A percentile compares a stretch with the other conserved stretches of the same genome.
These are phyloP conservation scores for Tetrax tetrax DNA, from an alignment of 2,113 vertebrate genomes.

Conservation along the genomic window DNA sequence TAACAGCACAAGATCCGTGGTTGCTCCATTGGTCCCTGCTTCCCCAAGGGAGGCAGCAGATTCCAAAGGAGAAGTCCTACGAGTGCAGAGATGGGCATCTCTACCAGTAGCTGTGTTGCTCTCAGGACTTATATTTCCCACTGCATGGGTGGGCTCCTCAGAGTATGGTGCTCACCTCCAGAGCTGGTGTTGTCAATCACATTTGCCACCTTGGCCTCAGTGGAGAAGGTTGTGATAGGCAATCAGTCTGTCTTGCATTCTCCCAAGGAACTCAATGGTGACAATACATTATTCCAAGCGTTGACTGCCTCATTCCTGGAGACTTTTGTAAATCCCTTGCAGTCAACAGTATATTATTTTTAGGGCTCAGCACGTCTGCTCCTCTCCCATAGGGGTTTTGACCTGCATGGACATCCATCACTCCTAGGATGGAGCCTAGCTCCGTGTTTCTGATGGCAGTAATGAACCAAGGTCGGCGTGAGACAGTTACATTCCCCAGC, in stretches of 20 bases:
- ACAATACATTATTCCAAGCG: background rate
- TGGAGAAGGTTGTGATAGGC: background rate
- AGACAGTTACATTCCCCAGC: background rate
- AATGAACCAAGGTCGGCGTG: rapidly evolving
- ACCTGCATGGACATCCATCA: background rate
- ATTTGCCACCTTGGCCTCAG: background rate
- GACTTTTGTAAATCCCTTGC: background rate
- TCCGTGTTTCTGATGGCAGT: background rate
- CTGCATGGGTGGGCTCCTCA: background rate
- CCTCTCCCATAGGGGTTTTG: background rate
- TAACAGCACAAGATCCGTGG: background rate
- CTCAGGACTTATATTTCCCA: rapidly evolving
- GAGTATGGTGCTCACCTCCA: background rate
- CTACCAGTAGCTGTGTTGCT: background rate
- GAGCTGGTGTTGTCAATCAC: background rate
- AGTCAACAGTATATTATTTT: background rate
- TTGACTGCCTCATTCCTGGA: background rate
- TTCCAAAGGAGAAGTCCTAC: background rate
- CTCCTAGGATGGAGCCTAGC: background rate
- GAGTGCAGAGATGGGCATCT: background rate
- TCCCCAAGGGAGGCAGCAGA: background rate
- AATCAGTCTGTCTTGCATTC: background rate
- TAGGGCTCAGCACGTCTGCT: background rate
- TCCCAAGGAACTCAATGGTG: background rate
- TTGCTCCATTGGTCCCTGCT: background rate